Evolutionary conservation across 2,797 vertebrate species (phyloP).

Genomic region (Adrianichthys oophorus): DNA sequence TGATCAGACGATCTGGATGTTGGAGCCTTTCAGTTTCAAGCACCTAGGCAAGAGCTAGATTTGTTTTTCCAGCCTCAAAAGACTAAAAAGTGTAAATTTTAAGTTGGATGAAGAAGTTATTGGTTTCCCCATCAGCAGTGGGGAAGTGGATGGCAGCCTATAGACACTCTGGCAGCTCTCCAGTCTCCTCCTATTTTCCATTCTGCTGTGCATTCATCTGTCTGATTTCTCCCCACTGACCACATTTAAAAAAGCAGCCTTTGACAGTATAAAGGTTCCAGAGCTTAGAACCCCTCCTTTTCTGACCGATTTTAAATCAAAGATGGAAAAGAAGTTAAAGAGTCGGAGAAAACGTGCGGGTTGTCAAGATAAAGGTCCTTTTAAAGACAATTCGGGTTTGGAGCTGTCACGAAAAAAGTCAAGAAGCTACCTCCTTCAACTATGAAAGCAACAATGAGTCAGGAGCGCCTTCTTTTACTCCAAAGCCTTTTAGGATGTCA

Average conservation of each 20-base stretch:
- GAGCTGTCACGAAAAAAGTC: conserved; percentile 20
- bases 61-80: neutral
- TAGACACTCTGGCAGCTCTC: conserved; percentile 32
- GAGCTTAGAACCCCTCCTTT: neutral
- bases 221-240: conserved; percentile 4
- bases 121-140: conserved; percentile 8
- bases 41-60: neutral
- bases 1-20: conserved; percentile 5
- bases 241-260: conserved; percentile 10
- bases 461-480: conserved; percentile 18
- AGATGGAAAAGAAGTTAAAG: conserved; percentile 29
- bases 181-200: neutral
- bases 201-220: neutral
- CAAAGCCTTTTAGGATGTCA: conserved; percentile 24
- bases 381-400: conserved; percentile 21
- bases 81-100: neutral
- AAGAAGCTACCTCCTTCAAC: neutral
- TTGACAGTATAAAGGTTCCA: conserved; percentile 11
- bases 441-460: conserved; percentile 9
- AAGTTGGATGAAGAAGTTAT: neutral
- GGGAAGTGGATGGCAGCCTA: conserved; percentile 16
- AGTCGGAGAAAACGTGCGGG: neutral
- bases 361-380: conserved; percentile 41
- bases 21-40: neutral
- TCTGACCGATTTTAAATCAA: conserved; percentile 15